A percentile compares a stretch with the other conserved stretches of the same genome.
Evolutionary conservation across 2,888 invertebrate genomes (phyloP).

Genomic region (Chrysolina americana): DNA sequence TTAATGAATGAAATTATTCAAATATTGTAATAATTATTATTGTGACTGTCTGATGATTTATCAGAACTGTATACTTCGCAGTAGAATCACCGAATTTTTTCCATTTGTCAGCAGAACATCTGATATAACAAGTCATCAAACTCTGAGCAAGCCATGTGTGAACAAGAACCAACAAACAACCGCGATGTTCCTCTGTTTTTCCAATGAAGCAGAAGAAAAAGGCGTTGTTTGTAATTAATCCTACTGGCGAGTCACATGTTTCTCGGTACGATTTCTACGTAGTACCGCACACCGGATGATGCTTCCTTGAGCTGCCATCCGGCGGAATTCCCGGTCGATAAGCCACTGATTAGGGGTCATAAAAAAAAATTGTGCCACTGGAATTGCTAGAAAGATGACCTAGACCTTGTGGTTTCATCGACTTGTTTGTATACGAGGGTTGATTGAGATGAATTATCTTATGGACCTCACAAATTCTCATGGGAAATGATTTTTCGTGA

Average conservation of each 20-base stretch:
- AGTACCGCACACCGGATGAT: slow-evolving; percentile 27
- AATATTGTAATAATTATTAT: too few relatives aligned
- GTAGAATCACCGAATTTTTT: background rate
- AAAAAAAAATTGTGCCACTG: background rate
- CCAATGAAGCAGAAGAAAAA: slow-evolving; percentile 20
- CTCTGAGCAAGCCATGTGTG: slow-evolving; percentile 36
- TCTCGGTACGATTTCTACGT: slow-evolving; percentile 12
- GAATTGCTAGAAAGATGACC: background rate
- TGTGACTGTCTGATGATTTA: too few relatives aligned
- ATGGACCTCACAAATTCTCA: too few relatives aligned
- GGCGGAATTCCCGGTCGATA: slow-evolving; percentile 31
- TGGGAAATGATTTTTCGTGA: too few relatives aligned
- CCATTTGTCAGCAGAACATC: background rate
- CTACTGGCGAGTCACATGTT: slow-evolving; percentile 1
- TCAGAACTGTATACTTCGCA: background rate
- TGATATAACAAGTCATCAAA: slow-evolving; percentile 20
- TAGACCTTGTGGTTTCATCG: slow-evolving; percentile 1
- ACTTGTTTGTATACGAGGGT: too few relatives aligned
- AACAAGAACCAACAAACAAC: slow-evolving; percentile 38
- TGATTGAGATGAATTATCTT: too few relatives aligned
- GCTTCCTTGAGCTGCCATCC: slow-evolving; percentile 27
- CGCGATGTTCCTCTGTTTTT: slow-evolving; percentile 20
- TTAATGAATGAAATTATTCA: too few relatives aligned
- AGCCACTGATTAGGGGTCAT: background rate
- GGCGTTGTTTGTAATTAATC: slow-evolving; percentile 20